A percentile compares a stretch with the other conserved stretches of the same genome.
These are phyloP conservation scores for Gymnosoma rotundatum DNA, from an alignment of 2,888 invertebrate species.

Conservation along the genomic window DNA sequence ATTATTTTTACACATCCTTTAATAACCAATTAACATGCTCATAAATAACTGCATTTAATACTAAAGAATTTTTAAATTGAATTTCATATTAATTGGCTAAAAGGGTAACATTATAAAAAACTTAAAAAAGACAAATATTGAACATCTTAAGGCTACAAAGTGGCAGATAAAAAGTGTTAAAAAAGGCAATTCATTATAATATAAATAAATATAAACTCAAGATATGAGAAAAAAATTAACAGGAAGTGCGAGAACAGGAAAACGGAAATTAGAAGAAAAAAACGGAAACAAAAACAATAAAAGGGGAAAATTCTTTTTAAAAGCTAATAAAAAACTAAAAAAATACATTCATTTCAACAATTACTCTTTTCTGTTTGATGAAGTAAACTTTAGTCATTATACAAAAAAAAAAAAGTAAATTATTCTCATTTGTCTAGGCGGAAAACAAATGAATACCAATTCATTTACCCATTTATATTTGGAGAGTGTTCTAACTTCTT, in stretches of 20 bases:
- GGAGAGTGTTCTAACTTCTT: neutral
- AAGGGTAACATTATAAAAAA: neutral
- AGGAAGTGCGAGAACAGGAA: conserved; percentile 45
- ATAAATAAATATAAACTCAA: neutral
- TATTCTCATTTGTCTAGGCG: neutral
- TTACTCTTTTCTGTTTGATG: neutral
- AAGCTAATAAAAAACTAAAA: neutral
- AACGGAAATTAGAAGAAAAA: conserved; percentile 56
- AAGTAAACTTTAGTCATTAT: neutral
- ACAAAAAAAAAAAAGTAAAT: conserved; percentile 11
- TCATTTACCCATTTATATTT: neutral
- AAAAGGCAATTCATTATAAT: neutral
- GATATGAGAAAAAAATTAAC: conserved; percentile 3
- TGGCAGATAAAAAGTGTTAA: neutral
- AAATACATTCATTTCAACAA: neutral
- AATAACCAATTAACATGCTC: no score
- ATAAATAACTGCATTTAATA: no score
- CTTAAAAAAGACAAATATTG: neutral
- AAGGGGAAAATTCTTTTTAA: neutral
- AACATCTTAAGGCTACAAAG: neutral
- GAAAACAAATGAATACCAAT: conserved; percentile 24
- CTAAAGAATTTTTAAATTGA: neutral
- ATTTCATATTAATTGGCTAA: conserved; percentile 35
- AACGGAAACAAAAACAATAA: neutral
- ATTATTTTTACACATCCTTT: no score